Percentiles rank a stretch among this genome's conserved stretches.
Conservation (phyloP, 1,140 invertebrate genomes). For the Microplitis demolitor region DNA sequence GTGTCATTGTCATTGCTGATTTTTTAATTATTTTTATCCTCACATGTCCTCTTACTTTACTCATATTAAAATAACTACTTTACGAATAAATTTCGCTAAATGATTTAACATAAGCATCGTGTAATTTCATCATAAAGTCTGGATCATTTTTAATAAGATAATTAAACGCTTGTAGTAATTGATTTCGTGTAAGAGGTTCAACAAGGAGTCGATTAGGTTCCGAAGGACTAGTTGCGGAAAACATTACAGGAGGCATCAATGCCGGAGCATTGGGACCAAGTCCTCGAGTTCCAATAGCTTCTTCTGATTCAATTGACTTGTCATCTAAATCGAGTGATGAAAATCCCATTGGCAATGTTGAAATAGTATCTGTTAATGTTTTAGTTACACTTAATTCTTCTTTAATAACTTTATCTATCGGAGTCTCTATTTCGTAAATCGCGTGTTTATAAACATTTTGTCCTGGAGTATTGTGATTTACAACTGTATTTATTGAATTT, state of each 20-base stretch:
- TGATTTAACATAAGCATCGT: constrained; percentile 88
- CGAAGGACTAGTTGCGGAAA: constrained; percentile 64
- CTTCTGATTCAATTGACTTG: not conserved
- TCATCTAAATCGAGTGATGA: not conserved
- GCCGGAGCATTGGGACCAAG: constrained; percentile 64
- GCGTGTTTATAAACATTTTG: constrained; percentile 3
- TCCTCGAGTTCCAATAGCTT: not conserved
- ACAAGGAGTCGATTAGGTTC: constrained; percentile 53
- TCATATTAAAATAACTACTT: not conserved
- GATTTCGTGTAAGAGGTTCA: constrained; percentile 82
- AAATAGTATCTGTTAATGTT: constrained; percentile 8
- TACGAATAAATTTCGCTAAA: constrained; percentile 75
- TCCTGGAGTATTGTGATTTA: constrained; percentile 26
- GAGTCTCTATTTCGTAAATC: not conserved
- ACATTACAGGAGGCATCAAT: constrained; percentile 84
- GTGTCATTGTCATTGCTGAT: not conserved
- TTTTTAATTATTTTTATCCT: not conserved
- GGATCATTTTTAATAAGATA: constrained; percentile 86
- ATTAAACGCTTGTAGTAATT: constrained; percentile 84
- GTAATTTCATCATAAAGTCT: constrained; percentile 83
- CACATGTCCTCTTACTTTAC: not conserved
- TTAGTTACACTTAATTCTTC: not conserved
- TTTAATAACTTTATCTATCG: not conserved
- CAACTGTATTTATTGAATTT: constrained; percentile 34
- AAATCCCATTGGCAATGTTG: constrained; percentile 12